Base-by-base conservation (phyloP, 1,140 invertebrate genomes). In the Patella vulgata region DNA sequence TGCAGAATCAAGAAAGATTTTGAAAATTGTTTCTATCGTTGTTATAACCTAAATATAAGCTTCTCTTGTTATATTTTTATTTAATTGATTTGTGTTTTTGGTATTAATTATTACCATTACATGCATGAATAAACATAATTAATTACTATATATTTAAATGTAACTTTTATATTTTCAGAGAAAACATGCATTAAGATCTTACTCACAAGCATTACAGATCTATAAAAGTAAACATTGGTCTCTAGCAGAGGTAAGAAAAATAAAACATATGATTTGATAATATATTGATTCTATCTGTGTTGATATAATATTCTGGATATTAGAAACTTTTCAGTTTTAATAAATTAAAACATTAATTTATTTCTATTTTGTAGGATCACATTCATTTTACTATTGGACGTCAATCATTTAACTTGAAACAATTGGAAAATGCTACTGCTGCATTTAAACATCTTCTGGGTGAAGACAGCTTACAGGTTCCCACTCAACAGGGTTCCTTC, bases 341-440 rank as follows among this genome's bases (percentile, higher is more conserved):
- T n/a, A n/a, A n/a, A n/a, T n/a, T n/a, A 21, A 3, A 28, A 47
- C 39, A 12, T 14, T 54, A 27, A 25, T 50, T 39, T 47, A 23
- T 44, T 39, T 57, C 50, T 25, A 56, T 17, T 36, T 68, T 63
- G 3, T 56, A 83, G 82, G 95, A 98, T 87, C 95, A 97, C 84
- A 96, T 98, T 72, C 91, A 96, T 82, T 96, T 94, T 80, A 96
- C 93, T 11, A 91, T 97, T 73, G 95, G 94, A 3, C 89, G 93
- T 65, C 91, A 96, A 80, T 93, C 93, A 21, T 89, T 91, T 66
- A 90, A 91, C 74, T 85, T 97, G 48, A 91, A 92, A 78, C 88
- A 89, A 76, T 84, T 91, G 58, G 85, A 89, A 62, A 91, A 92
- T 69, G 91, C 94, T 14, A 89, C 91, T 40, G 83, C 88, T 57